A percentile compares a stretch with the other conserved stretches of the same genome.
phyloP scores from a whole-genome alignment of 2,113 vertebrate species.

The Albula goreensis region DNA sequence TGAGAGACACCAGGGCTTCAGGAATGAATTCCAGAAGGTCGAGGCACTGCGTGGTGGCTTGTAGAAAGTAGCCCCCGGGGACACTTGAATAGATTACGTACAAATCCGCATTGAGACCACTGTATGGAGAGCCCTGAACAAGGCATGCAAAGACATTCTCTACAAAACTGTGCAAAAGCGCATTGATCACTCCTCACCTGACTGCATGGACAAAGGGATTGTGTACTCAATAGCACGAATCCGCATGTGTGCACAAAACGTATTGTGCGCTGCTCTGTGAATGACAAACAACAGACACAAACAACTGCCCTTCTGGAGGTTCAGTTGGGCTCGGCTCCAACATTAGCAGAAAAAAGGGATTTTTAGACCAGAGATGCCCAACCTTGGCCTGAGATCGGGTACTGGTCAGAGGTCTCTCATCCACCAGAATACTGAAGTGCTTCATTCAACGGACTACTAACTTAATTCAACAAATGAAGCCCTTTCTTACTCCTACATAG shows the following conservation, averaged over 20 bases:
- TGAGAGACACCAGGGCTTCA: slow-evolving; percentile 19
- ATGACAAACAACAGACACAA: not conserved
- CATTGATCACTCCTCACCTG: not conserved
- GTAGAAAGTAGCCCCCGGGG: slow-evolving; percentile 42
- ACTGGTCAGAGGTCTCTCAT: not conserved
- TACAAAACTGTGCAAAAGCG: slow-evolving; percentile 30
- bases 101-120: slow-evolving; percentile 19
- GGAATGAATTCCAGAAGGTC: slow-evolving; percentile 26
- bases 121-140: not conserved
- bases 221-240: not conserved
- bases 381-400: not conserved
- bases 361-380: not conserved
- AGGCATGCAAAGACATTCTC: not conserved
- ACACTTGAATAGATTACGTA: slow-evolving; percentile 35
- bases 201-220: not conserved
- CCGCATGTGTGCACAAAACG: not conserved
- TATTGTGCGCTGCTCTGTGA: not conserved
- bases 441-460: not conserved
- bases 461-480: not conserved
- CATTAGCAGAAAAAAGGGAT: not conserved
- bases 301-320: not conserved
- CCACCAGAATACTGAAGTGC: not conserved
- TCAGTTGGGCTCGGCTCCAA: not conserved
- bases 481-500: not conserved
- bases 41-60: slow-evolving; percentile 34